These are phyloP conservation scores for Trichogramma dendrolimi DNA, from an alignment of 2,888 invertebrate genomes.

Conservation along the genomic window DNA sequence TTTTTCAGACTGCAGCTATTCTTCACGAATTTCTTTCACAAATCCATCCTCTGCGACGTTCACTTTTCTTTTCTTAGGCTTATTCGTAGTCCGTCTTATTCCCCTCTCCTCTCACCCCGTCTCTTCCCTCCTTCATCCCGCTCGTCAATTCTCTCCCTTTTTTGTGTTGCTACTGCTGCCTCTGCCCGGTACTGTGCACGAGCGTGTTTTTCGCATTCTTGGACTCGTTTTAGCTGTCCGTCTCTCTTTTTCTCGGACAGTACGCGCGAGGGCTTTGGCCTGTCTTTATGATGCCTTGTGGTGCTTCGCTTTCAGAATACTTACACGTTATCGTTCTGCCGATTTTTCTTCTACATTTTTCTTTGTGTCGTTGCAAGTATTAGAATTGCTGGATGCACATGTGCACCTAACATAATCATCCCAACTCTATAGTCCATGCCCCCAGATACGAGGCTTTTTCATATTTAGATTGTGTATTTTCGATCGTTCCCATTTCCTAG, in stretches of 20 bases:
- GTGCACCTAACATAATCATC: too few relatives aligned
- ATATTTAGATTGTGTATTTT: too few relatives aligned
- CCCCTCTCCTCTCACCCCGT: constrained; percentile 25
- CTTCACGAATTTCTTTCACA: constrained; percentile 48
- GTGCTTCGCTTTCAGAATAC: constrained; percentile 26
- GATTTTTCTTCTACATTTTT: constrained; percentile 15
- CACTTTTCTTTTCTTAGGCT: constrained; percentile 31
- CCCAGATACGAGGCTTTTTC: too few relatives aligned
- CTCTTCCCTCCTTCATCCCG: constrained; percentile 18
- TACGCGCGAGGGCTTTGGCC: constrained; percentile 22
- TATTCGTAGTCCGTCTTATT: constrained; percentile 48
- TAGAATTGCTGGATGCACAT: too few relatives aligned
- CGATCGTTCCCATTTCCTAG: too few relatives aligned
- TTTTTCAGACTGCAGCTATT: constrained; percentile 38
- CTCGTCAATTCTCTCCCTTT: constrained; percentile 18
- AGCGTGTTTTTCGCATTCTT: constrained; percentile 23
- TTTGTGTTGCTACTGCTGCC: constrained; percentile 14
- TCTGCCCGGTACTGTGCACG: constrained; percentile 5
- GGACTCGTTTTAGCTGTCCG: constrained; percentile 21
- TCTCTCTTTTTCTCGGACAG: constrained; percentile 19
- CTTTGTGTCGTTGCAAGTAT: not conserved
- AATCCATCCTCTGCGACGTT: constrained; percentile 30
- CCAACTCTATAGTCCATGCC: too few relatives aligned
- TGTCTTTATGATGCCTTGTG: constrained; percentile 14
- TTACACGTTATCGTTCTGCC: constrained; percentile 33